phyloP scores from a whole-genome alignment of 1,140 invertebrate genomes.

The Apis mellifera region Amel_HAv3.1 CM009944.2:7377001-7377500 shows the following conservation, averaged over 20 bases:
- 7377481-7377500: constrained; percentile 73
- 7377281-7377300: background rate
- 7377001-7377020: background rate
- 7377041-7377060: constrained; percentile 12
- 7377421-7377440: background rate
- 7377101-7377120: too few species aligned
- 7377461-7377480: constrained; percentile 73
- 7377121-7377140: too few species aligned
- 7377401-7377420: constrained; percentile 33
- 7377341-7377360: background rate
- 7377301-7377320: background rate
- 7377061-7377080: background rate
- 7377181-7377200: background rate
- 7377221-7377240: background rate
- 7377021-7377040: background rate
- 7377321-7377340: background rate
- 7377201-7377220: background rate
- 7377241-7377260: background rate
- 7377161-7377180: constrained; percentile 3
- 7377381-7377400: constrained; percentile 30
- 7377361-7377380: background rate
- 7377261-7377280: background rate
- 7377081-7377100: background rate
- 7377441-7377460: constrained; percentile 48
- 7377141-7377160: too few species aligned